Percentiles rank a stretch among this genome's conserved stretches.
Conservation (phyloP, 2,888 invertebrate genomes). For the Meliscaeva auricollis region DNA sequence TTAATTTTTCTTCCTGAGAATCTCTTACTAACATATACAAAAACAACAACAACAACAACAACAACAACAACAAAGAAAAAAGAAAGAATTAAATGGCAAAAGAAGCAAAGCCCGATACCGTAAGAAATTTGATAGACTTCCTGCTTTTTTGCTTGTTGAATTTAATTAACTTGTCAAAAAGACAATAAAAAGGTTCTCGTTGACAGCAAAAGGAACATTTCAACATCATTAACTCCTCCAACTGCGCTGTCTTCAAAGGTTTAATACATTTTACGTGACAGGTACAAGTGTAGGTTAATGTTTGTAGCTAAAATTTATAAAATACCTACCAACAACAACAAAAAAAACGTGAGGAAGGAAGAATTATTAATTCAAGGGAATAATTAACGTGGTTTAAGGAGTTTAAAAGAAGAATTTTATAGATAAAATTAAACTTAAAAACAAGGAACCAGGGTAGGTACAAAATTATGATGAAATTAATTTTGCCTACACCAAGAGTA, state of each 20-base stretch:
- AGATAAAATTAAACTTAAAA: neutral
- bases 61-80: neutral
- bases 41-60: too few species aligned
- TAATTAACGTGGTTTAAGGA: conserved; percentile 16
- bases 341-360: neutral
- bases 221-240: conserved; percentile 19
- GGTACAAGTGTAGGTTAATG: conserved; percentile 4
- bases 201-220: conserved; percentile 27
- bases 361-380: conserved; percentile 17
- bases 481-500: neutral
- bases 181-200: conserved; percentile 28
- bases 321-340: too few species aligned
- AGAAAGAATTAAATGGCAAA: conserved; percentile 13
- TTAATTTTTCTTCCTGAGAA: conserved; percentile 30
- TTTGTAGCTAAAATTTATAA: too few species aligned
- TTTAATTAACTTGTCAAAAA: conserved; percentile 63
- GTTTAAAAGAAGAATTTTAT: neutral
- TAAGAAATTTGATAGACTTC: conserved; percentile 33
- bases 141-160: conserved; percentile 43
- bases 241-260: conserved; percentile 16
- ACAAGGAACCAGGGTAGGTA: neutral
- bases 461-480: neutral
- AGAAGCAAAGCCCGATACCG: conserved; percentile 13
- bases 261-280: conserved; percentile 32
- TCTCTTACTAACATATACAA: neutral